Evolutionary conservation across 2,113 vertebrate genomes (phyloP).

Genomic region (Pampusana beccarii): DNA sequence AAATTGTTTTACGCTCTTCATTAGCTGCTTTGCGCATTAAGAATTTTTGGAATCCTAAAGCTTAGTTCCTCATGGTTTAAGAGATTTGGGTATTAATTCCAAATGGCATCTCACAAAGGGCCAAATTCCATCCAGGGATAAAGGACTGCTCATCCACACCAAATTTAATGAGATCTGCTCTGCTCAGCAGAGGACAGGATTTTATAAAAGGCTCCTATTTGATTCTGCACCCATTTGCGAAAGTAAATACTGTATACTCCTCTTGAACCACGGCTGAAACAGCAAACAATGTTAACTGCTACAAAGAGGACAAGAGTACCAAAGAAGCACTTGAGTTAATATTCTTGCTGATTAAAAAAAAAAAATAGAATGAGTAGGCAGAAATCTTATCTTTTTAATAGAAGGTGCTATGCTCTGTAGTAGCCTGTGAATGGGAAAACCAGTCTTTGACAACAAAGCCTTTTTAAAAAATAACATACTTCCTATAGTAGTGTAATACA

Average conservation of each 20-base stretch:
- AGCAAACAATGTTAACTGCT: not conserved
- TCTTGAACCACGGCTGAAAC: not conserved
- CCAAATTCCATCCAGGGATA: not conserved
- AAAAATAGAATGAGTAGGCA: not conserved
- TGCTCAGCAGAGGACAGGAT: not conserved
- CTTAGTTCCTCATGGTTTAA: not conserved
- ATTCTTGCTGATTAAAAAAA: not conserved
- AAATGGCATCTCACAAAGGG: slow-evolving; percentile 24
- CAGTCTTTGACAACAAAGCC: not conserved
- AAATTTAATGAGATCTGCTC: not conserved
- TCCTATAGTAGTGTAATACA: not conserved
- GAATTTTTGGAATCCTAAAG: slow-evolving; percentile 41
- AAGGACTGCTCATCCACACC: not conserved
- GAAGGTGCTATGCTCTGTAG: not conserved
- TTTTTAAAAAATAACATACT: not conserved
- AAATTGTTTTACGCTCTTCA: not conserved
- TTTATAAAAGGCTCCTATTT: not conserved
- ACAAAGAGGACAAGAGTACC: not conserved
- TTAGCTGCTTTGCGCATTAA: not conserved
- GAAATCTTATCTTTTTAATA: not conserved
- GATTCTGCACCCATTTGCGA: not conserved
- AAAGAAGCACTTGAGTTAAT: not conserved
- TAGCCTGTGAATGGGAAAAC: not conserved
- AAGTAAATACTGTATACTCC: not conserved
- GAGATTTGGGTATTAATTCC: slow-evolving; percentile 41